Base-by-base conservation (phyloP, 1,140 invertebrate genomes). In the Trachymyrmex septentrionalis region DNA sequence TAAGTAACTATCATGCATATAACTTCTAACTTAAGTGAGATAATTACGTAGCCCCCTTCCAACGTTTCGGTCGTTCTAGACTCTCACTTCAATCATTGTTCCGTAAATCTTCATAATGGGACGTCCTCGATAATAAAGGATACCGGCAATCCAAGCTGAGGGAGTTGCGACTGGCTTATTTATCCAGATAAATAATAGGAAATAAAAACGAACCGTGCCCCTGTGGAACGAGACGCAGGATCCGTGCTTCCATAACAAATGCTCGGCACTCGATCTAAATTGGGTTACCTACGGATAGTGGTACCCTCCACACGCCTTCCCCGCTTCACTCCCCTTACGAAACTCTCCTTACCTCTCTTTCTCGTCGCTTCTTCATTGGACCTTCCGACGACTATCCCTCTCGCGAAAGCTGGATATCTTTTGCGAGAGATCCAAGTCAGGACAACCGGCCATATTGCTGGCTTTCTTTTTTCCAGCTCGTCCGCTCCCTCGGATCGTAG, bases 141-240 rank as follows among this genome's bases (percentile, higher is more conserved):
- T 55, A 16, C 55, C 19, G 67, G 19, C 44, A 30, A 85, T 64
- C 44, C 69, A 30, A 38, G 44, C 27, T 72, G 55, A 85, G 61
- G 69, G 50, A 80, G 59, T 21, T 34, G 50, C 24, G 50, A 44
- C 86, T 87, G 93, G 93, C 93, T 95, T 94, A 93, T 94, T 95
- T 94, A 95, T 95, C 94, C 86, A 93, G 94, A 95, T 95, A 95
- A 95, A 95, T 95, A 95, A 94, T 94, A 93, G 93, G 92, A 94
- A 95, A 93, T 94, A 95, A 95, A 95, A 94, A 95, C 71, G 91
- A 85, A 73, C 78, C 53, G 73, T 86, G 88, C 86, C 81, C 61
- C 50, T 82, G 61, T 78, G 85, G 88, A 88, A 92, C 91, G 91
- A 93, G 92, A 53, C 73, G 87, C 55, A 38, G 86, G 38, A 88